Conservation (phyloP, 1,140 invertebrate genomes). For the Tetragnatha versicolor region DNA sequence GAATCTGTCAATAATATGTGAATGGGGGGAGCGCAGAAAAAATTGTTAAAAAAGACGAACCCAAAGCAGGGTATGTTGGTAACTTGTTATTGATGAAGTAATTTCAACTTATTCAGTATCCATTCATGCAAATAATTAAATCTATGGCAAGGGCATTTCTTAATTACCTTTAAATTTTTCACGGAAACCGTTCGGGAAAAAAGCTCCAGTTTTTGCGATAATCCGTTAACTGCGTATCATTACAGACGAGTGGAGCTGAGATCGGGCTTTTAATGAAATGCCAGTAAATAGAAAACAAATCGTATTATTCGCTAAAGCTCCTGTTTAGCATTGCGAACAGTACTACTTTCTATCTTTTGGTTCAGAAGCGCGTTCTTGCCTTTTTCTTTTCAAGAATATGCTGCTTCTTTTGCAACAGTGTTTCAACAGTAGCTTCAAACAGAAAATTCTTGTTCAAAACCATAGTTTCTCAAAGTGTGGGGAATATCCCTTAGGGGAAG, state of each 20-base stretch:
- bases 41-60: conserved; percentile 2
- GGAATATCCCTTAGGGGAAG: too few species aligned
- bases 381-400: too few species aligned
- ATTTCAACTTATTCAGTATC: conserved; percentile 44
- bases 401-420: too few species aligned
- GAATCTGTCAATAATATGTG: conserved; percentile 7
- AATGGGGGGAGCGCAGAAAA: background rate
- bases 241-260: conserved; percentile 18
- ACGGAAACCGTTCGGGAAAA: conserved; percentile 12
- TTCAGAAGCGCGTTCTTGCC: background rate
- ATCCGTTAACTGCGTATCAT: conserved; percentile 48
- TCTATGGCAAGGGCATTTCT: conserved; percentile 41
- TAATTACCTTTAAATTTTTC: conserved; percentile 51
- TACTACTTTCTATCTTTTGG: too few species aligned
- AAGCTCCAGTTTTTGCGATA: conserved; percentile 41
- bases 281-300: conserved; percentile 39
- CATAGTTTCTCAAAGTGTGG: too few species aligned
- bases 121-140: conserved; percentile 53
- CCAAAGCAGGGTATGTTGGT: conserved; percentile 21
- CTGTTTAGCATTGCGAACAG: conserved; percentile 15
- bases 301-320: conserved; percentile 25
- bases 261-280: conserved; percentile 38
- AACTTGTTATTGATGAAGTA: conserved; percentile 54
- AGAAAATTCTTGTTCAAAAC: too few species aligned
- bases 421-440: too few species aligned